Evolutionary conservation across 2,113 vertebrate species (phyloP).

Genomic region (Setophaga petechia): DNA sequence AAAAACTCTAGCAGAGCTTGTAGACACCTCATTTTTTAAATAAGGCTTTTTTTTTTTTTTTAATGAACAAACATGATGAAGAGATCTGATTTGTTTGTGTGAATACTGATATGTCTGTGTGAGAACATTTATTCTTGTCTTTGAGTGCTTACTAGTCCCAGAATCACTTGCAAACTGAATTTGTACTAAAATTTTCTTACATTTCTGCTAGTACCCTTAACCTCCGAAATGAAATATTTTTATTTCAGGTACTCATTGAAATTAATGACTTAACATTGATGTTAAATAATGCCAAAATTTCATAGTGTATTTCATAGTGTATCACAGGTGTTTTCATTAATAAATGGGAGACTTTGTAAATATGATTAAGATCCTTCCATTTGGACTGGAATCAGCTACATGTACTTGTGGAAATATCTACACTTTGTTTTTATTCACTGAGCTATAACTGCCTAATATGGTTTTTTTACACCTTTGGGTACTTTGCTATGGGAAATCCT

Average conservation of each 20-base stretch:
- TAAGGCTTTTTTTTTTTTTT: neutral
- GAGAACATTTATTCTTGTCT: neutral
- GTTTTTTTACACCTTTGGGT: neutral
- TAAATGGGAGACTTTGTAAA: neutral
- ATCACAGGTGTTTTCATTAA: neutral
- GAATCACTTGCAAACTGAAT: neutral
- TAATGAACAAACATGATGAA: neutral
- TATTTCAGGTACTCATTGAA: neutral
- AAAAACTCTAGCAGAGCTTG: neutral
- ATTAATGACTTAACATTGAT: neutral
- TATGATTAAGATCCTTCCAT: neutral
- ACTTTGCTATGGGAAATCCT: neutral
- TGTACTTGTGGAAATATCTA: neutral
- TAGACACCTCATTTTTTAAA: neutral
- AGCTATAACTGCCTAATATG: neutral
- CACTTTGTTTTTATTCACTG: neutral
- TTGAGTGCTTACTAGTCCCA: neutral
- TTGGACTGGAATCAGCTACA: neutral
- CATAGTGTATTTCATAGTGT: neutral
- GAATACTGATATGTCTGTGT: neutral
- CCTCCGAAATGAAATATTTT: neutral
- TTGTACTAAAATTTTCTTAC: neutral
- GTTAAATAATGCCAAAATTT: neutral
- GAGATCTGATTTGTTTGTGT: neutral
- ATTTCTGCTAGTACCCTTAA: neutral